phyloP scores from a whole-genome alignment of 1,140 invertebrate genomes.

The Eupeodes corollae region DNA sequence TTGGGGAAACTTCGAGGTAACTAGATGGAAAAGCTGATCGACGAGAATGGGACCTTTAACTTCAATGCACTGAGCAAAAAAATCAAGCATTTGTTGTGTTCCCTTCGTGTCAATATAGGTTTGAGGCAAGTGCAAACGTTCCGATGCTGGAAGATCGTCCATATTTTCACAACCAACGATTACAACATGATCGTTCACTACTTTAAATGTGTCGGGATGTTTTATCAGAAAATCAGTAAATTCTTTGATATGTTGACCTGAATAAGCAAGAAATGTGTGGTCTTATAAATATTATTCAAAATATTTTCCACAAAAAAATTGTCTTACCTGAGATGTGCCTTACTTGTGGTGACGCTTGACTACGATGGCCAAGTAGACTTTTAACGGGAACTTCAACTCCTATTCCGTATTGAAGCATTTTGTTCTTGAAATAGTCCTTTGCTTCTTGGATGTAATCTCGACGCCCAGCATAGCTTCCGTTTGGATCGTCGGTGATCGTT shows the following conservation, averaged over 20 bases:
- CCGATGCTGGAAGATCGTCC: conserved; percentile 43
- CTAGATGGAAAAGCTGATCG: conserved; percentile 72
- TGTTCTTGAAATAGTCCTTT: conserved; percentile 87
- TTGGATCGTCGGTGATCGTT: conserved; percentile 38
- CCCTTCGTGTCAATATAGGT: conserved; percentile 69
- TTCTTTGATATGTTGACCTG: conserved; percentile 81
- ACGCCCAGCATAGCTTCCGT: conserved; percentile 44
- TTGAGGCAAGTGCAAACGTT: conserved; percentile 52
- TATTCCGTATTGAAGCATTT: conserved; percentile 78
- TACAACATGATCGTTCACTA: conserved; percentile 72
- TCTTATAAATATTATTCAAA: neutral
- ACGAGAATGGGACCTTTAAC: conserved; percentile 66
- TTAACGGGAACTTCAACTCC: conserved; percentile 87
- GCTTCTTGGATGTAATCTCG: conserved; percentile 85
- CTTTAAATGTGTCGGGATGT: conserved; percentile 76
- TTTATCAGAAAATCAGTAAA: conserved; percentile 82
- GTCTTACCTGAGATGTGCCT: conserved; percentile 71
- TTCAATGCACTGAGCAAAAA: conserved; percentile 65
- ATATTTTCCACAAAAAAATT: neutral
- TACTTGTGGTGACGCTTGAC: conserved; percentile 89
- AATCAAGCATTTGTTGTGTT: conserved; percentile 63
- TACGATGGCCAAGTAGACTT: conserved; percentile 82
- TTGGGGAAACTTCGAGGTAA: conserved; percentile 65
- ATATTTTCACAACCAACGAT: conserved; percentile 48
- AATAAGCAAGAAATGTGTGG: neutral